Percentiles rank a stretch among this genome's conserved stretches.
phyloP scores from a whole-genome alignment of 2,113 vertebrate species.

The Piprites chloris region DNA sequence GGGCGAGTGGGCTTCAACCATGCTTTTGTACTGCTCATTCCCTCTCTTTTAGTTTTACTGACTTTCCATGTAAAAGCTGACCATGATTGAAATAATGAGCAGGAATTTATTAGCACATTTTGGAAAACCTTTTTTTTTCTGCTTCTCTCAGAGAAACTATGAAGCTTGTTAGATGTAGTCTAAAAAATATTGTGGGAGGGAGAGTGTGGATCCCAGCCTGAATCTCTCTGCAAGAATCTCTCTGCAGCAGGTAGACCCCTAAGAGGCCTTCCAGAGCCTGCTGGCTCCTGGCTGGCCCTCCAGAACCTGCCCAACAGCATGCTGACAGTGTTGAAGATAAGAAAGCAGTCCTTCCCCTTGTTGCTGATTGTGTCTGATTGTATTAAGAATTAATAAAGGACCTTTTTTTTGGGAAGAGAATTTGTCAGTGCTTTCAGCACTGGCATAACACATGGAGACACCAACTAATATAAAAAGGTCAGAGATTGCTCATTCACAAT shows the following conservation, averaged over 20 bases:
- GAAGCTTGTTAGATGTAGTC: neutral
- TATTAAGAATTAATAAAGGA: neutral
- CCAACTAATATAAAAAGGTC: fast-evolving
- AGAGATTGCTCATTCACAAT: neutral
- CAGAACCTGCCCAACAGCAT: neutral
- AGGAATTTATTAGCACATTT: neutral
- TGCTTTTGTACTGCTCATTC: neutral
- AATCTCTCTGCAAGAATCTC: neutral
- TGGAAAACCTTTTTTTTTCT: neutral
- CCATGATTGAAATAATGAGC: neutral
- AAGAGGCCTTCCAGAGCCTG: neutral
- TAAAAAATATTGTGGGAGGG: neutral
- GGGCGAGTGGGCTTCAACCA: neutral
- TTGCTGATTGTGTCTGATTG: neutral
- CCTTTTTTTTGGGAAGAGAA: neutral
- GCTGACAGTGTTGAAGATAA: neutral
- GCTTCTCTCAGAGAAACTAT: neutral
- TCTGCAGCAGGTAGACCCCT: neutral
- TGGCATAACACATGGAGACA: neutral
- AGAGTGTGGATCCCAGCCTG: neutral
- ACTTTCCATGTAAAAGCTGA: neutral
- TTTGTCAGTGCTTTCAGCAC: neutral
- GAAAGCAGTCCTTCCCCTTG: neutral
- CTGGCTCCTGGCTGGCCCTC: neutral
- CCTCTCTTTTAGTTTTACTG: neutral